These are phyloP conservation scores for Eupleurogrammus muticus DNA, from an alignment of 2,797 vertebrate genomes.

Conservation along the genomic window DNA sequence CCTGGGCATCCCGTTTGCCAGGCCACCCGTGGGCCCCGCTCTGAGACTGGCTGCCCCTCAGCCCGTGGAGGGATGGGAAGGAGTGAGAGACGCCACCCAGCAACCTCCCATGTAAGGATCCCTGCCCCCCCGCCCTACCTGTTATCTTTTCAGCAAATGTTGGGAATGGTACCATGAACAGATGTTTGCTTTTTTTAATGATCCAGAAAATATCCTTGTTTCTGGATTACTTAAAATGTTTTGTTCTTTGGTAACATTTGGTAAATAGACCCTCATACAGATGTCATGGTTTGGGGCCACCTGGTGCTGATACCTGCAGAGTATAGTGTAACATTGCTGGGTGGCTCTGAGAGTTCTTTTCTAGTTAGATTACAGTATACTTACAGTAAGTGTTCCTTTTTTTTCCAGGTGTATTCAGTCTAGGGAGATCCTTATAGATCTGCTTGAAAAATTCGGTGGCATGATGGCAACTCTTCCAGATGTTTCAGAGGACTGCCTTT, in stretches of 20 bases:
- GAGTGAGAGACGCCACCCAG: constrained; percentile 76
- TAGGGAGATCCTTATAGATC: fast-evolving
- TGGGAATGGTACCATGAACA: too few relatives aligned
- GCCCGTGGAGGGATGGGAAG: constrained; percentile 74
- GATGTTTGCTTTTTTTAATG: too few relatives aligned
- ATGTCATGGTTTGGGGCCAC: too few relatives aligned
- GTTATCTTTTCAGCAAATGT: not conserved
- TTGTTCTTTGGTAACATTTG: too few relatives aligned
- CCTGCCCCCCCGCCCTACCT: not conserved
- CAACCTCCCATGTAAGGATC: constrained; percentile 76
- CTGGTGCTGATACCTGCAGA: too few relatives aligned
- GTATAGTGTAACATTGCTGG: too few relatives aligned
- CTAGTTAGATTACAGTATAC: not conserved
- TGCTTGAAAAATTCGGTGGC: fast-evolving
- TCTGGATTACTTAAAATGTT: too few relatives aligned
- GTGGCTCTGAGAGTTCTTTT: too few relatives aligned
- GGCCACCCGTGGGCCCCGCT: constrained; percentile 76
- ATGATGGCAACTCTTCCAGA: not conserved
- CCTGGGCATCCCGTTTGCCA: constrained; percentile 82
- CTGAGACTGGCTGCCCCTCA: constrained; percentile 79
- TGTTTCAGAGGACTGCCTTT: constrained; percentile 86
- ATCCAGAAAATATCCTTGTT: too few relatives aligned
- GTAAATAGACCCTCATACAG: too few relatives aligned
- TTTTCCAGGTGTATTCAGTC: constrained; percentile 79
- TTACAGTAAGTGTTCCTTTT: not conserved